Percentiles rank a stretch among this genome's conserved stretches.
Conservation (phyloP, 2,888 invertebrate genomes). For the Biston stratarius region DNA sequence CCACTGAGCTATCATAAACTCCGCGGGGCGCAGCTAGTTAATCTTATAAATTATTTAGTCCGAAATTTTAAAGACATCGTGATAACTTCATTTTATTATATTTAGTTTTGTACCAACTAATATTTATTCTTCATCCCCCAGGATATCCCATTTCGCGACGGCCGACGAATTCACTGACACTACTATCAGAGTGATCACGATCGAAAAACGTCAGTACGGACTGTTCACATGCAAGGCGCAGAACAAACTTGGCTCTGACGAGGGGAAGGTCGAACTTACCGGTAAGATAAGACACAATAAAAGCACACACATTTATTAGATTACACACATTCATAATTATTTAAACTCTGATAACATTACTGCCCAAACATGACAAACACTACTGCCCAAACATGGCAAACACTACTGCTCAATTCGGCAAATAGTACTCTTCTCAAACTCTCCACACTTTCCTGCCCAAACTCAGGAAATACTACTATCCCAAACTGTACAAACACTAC, state of each 20-base stretch:
- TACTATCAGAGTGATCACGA: constrained; percentile 94
- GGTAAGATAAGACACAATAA: constrained; percentile 85
- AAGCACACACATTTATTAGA: neutral
- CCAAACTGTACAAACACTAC: neutral
- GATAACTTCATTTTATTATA: too few relatives aligned
- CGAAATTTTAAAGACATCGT: too few relatives aligned
- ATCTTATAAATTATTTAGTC: too few relatives aligned
- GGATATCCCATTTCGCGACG: constrained; percentile 95
- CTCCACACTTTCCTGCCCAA: neutral
- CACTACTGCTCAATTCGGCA: neutral
- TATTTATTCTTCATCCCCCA: too few relatives aligned
- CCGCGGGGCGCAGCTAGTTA: too few relatives aligned
- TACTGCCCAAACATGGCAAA: neutral
- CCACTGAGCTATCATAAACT: too few relatives aligned
- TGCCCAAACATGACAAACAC: neutral
- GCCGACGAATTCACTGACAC: constrained; percentile 97
- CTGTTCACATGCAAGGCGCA: constrained; percentile 94
- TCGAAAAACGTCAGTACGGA: constrained; percentile 96
- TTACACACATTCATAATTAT: neutral
- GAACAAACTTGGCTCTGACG: constrained; percentile 94
- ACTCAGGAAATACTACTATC: neutral
- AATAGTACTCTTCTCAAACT: neutral
- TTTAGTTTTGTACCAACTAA: too few relatives aligned
- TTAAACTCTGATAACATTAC: neutral
- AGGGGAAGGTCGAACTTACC: constrained; percentile 92